Evolutionary conservation across 1,140 invertebrate species (phyloP).

Genomic region (Trypoxylus dichotomus): DNA sequence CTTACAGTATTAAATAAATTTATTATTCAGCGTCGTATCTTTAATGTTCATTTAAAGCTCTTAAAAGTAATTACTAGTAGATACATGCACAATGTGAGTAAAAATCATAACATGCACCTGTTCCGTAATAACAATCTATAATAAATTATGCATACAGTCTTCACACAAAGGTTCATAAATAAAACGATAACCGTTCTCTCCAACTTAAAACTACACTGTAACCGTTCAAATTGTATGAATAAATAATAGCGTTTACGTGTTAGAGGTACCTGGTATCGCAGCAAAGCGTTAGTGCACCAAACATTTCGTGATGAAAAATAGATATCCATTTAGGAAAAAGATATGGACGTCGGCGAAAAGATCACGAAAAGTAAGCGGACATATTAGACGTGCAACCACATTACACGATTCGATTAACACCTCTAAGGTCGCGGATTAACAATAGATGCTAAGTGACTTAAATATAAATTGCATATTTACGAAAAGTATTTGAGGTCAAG

Average conservation of each 20-base stretch:
- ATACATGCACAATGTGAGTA: neutral
- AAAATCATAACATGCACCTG: slow-evolving; percentile 13
- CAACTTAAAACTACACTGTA: slow-evolving; percentile 10
- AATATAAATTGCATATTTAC: neutral
- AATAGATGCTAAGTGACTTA: neutral
- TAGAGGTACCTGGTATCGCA: neutral
- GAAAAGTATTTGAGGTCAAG: neutral
- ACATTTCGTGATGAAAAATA: neutral
- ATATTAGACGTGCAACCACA: neutral
- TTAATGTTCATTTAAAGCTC: neutral
- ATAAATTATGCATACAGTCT: slow-evolving; percentile 16
- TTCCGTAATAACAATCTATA: neutral
- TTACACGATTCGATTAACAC: neutral
- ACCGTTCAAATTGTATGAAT: slow-evolving; percentile 18
- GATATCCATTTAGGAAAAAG: neutral
- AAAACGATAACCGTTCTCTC: neutral
- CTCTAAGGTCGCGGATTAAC: neutral
- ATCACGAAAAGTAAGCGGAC: neutral
- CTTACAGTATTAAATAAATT: neutral
- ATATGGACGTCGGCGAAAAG: neutral
- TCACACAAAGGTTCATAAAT: slow-evolving; percentile 15
- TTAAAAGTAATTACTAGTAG: neutral
- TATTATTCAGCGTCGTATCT: neutral
- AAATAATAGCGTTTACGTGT: neutral
- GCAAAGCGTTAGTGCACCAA: neutral